A percentile compares a stretch with the other conserved stretches of the same genome.
Evolutionary conservation across 1,140 invertebrate genomes (phyloP).

Genomic region (Meloidogyne exigua): DNA sequence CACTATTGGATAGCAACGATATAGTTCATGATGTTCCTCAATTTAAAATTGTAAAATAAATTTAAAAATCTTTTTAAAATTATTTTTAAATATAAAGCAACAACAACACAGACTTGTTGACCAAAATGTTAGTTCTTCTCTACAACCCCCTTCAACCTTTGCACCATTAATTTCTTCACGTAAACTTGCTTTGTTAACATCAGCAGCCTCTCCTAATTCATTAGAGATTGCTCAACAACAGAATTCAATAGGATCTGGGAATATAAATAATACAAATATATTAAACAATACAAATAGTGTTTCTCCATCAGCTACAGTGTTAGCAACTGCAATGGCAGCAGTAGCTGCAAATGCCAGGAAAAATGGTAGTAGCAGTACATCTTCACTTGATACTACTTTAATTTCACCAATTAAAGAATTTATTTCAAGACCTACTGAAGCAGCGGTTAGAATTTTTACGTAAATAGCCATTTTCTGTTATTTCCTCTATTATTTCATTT

Average conservation of each 20-base stretch:
- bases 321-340: slow-evolving; percentile 1
- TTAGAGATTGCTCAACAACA: neutral
- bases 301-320: neutral
- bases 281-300: neutral
- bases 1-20: neutral
- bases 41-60: neutral
- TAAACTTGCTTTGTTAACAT: slow-evolving; percentile 22
- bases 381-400: slow-evolving; percentile 19
- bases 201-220: neutral
- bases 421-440: slow-evolving; percentile 35
- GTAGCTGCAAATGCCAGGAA: neutral
- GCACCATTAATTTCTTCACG: slow-evolving; percentile 35
- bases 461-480: too few relatives aligned
- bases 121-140: neutral
- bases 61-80: too few relatives aligned
- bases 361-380: slow-evolving; percentile 1
- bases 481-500: too few relatives aligned
- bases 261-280: neutral
- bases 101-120: neutral
- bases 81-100: neutral
- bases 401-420: slow-evolving; percentile 39
- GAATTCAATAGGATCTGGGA: neutral
- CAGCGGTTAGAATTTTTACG: slow-evolving; percentile 25
- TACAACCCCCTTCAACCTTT: neutral
- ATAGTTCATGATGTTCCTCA: neutral